Percentiles rank a stretch among this genome's conserved stretches.
phyloP scores from a whole-genome alignment of 2,888 invertebrate genomes.

The Orthosia incerta region DNA sequence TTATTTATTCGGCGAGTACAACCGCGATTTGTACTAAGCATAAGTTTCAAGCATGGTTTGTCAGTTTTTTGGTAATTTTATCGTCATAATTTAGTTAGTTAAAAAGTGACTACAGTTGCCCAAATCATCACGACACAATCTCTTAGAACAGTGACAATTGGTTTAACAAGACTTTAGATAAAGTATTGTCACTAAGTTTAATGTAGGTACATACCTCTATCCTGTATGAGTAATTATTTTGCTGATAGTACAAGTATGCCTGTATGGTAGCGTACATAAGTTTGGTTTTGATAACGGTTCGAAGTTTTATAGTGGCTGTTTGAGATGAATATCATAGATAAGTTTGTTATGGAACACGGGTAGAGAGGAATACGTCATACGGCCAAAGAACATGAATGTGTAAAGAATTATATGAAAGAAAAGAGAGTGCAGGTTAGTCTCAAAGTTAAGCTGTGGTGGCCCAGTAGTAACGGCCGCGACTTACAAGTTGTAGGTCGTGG shows the following conservation, averaged over 20 bases:
- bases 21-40: no score
- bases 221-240: neutral
- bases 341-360: constrained; percentile 25
- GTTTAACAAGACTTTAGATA: no score
- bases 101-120: no score
- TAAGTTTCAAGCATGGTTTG: no score
- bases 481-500: no score
- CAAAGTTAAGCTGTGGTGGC: no score
- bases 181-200: neutral
- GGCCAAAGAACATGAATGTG: neutral
- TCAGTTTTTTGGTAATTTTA: no score
- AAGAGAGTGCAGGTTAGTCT: neutral
- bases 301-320: constrained; percentile 58
- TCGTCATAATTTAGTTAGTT: no score
- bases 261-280: constrained; percentile 20
- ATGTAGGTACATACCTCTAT: neutral
- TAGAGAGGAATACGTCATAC: neutral
- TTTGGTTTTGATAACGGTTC: constrained; percentile 54
- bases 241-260: constrained; percentile 10
- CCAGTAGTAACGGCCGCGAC: no score
- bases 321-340: constrained; percentile 39
- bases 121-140: no score
- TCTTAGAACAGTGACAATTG: no score
- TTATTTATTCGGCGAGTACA: no score
- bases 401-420: neutral